Evolutionary conservation across 2,797 vertebrate species (phyloP), one percentile per base, ranked within the genome.

Genomic region (Hyperoplus immaculatus): DNA sequence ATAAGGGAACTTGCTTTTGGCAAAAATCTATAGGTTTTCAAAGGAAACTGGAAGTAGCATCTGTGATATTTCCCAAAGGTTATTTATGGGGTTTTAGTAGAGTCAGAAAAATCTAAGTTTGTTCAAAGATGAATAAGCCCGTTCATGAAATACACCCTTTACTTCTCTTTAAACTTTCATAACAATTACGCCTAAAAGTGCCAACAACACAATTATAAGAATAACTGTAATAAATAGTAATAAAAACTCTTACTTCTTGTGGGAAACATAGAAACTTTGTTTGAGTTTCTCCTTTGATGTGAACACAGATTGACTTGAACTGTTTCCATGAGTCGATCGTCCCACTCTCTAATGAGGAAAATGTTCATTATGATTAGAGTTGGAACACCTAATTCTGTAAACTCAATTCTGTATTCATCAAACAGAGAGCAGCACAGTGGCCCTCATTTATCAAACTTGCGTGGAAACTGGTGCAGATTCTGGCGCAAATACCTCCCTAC

Each of bases 301-400:
- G 6, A 63, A 43, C 18, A 18, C 11, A 49, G 6, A 43, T 46
- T 69, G 69, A 77, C 78, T 72, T 79, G 2, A 61, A 29, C 4
- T 0, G 49, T 53, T 75, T 81, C 65, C 18, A 39, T 8, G 1
- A 75, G 8, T 53, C 39, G 14, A 79, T 38, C 61, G 56, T 41
- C 38, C 16, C 42, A 5, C 65, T 63, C 39, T 63, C 16, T 72
- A 75, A 85, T 75, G 67, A 83, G 62, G 47, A 75, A 74, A 89
- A 82, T 51, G 12, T 51, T 84, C 50, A 80, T 80, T 72, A 87
- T 78, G 56, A 73, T 74, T 59, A 67, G 15, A 63, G 58, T 46
- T 29, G 5, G 67, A 16, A 51, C 8, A 29, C 36, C 53, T 75
- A 47, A 49, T 58, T 67, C 36, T 51, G 75, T 1, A 18, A 29